phyloP scores from a whole-genome alignment of 2,797 vertebrate genomes.

The Sebastes matsubarae region DNA sequence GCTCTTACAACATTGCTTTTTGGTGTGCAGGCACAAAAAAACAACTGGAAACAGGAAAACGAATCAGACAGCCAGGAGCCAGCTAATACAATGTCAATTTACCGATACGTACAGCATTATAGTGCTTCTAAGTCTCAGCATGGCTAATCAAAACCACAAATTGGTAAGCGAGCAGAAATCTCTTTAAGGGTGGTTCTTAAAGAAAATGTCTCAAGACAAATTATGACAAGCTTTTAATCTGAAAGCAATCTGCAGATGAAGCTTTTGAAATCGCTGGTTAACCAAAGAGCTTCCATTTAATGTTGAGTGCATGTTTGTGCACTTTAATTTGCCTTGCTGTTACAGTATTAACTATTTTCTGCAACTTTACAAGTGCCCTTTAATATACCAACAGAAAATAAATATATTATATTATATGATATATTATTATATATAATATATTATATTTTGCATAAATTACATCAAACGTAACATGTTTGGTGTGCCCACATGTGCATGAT shows the following conservation, averaged over 20 bases:
- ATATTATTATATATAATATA: no score
- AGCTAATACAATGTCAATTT: background rate
- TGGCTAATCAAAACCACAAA: background rate
- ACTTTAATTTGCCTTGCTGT: background rate
- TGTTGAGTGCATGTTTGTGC: background rate
- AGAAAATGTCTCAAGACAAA: background rate
- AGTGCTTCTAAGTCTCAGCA: background rate
- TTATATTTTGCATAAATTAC: background rate
- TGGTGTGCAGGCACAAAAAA: background rate
- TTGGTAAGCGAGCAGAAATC: background rate
- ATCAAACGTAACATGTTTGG: background rate
- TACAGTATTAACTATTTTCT: background rate
- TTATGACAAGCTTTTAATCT: conserved; percentile 6
- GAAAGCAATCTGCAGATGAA: background rate
- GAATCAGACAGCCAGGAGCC: background rate
- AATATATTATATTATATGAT: background rate
- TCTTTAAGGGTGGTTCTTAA: background rate
- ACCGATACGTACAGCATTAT: background rate
- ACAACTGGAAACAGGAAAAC: background rate
- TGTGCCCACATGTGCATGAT: background rate
- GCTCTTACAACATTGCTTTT: conserved; percentile 21
- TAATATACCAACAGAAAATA: background rate
- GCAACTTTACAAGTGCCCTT: background rate
- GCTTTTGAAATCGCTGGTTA: background rate
- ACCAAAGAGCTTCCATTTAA: background rate